Evolutionary conservation across 1,140 invertebrate genomes (phyloP).

Genomic region (Drosophila oshimai): DNA sequence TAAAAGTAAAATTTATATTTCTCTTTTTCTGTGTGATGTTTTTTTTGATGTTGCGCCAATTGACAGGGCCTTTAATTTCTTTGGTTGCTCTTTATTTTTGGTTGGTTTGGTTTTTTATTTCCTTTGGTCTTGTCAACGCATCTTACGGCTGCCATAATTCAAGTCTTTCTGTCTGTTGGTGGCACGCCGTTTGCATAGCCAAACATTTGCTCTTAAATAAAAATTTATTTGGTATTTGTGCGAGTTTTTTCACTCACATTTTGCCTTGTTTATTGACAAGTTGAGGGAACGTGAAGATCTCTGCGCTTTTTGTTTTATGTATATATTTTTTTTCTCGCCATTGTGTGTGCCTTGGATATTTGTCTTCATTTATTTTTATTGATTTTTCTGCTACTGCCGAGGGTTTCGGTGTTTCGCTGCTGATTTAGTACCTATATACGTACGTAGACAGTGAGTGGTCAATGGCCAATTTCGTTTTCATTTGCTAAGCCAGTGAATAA

Average conservation of each 20-base stretch:
- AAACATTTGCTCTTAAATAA: conserved; percentile 77
- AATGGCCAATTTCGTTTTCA: conserved; percentile 76
- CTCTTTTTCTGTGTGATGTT: conserved; percentile 10
- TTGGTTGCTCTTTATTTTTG: conserved; percentile 18
- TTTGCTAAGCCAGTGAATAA: conserved; percentile 76
- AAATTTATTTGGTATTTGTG: conserved; percentile 67
- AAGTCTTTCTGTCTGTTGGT: conserved; percentile 48
- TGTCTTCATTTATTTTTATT: conserved; percentile 78
- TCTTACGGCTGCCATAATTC: conserved; percentile 76
- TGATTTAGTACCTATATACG: conserved; percentile 45
- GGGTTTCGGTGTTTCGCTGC: conserved; percentile 1
- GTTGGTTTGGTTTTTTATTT: conserved; percentile 28
- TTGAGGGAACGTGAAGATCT: conserved; percentile 51
- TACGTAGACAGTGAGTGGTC: conserved; percentile 35
- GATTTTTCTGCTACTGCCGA: conserved; percentile 48
- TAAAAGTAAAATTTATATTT: conserved; percentile 19
- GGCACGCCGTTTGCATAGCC: conserved; percentile 76
- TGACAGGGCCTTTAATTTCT: conserved; percentile 71
- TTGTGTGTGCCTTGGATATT: conserved; percentile 55
- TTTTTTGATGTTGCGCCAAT: conserved; percentile 57
- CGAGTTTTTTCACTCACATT: conserved; percentile 22
- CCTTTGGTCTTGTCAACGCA: conserved; percentile 65
- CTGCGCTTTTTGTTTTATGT: conserved; percentile 17
- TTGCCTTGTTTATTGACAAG: conserved; percentile 66
- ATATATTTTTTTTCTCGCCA: background rate